Evolutionary conservation across 2,888 invertebrate species (phyloP).

Genomic region (Allophyes oxyacanthae): DNA sequence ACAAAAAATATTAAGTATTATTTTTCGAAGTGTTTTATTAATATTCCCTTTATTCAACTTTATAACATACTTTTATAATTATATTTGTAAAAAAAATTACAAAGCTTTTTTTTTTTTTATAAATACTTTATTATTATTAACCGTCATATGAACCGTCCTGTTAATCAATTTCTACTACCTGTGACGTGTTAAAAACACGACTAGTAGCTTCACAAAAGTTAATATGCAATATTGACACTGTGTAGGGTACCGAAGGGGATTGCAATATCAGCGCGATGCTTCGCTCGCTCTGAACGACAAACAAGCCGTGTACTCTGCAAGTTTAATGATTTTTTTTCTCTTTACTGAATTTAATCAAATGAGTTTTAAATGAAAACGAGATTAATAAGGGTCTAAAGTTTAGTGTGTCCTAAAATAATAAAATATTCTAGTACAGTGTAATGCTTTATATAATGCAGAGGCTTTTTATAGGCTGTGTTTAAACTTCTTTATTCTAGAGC

Average conservation of each 20-base stretch:
- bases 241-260: slow-evolving; percentile 56
- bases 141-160: slow-evolving; percentile 1
- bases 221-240: slow-evolving; percentile 59
- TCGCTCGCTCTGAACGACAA: slow-evolving; percentile 52
- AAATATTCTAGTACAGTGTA: slow-evolving; percentile 28
- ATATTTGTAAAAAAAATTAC: no score
- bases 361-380: slow-evolving; percentile 42
- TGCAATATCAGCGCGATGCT: slow-evolving; percentile 64
- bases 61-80: no score
- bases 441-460: no score
- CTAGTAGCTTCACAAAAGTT: slow-evolving; percentile 48
- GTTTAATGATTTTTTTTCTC: slow-evolving; percentile 60
- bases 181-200: slow-evolving; percentile 35
- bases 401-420: slow-evolving; percentile 34
- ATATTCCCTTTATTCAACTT: no score
- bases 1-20: no score
- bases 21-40: no score
- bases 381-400: slow-evolving; percentile 28
- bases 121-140: no score
- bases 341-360: slow-evolving; percentile 51
- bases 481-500: no score
- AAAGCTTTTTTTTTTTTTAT: no score
- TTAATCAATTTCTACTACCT: slow-evolving; percentile 25
- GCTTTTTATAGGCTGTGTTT: no score
- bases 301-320: slow-evolving; percentile 60